A percentile compares a stretch with the other conserved stretches of the same genome.
These are phyloP conservation scores for Zaprionus lachaisei DNA, from an alignment of 1,140 invertebrate genomes.

Conservation along the genomic window DNA sequence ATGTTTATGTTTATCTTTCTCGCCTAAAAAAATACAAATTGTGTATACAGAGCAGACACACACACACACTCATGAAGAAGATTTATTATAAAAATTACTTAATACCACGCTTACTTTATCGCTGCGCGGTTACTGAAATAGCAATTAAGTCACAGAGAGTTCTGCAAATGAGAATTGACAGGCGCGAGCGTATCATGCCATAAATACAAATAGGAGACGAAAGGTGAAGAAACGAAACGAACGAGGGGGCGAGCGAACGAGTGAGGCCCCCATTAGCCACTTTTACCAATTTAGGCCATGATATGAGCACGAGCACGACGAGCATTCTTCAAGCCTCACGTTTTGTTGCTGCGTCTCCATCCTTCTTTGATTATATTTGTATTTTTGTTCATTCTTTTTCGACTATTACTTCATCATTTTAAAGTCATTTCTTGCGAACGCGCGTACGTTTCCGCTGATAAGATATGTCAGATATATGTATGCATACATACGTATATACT, in stretches of 20 bases:
- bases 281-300: slow-evolving; percentile 68
- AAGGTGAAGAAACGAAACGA: slow-evolving; percentile 7
- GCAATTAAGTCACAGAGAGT: slow-evolving; percentile 55
- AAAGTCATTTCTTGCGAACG: slow-evolving; percentile 24
- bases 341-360: slow-evolving; percentile 12
- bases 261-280: slow-evolving; percentile 59
- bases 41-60: neutral
- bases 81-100: slow-evolving; percentile 53
- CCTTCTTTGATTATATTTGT: slow-evolving; percentile 61
- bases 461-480: slow-evolving; percentile 53
- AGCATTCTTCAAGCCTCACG: slow-evolving; percentile 37
- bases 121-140: slow-evolving; percentile 40
- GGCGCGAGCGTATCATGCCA: slow-evolving; percentile 30
- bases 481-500: slow-evolving; percentile 13
- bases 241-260: neutral
- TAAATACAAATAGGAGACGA: slow-evolving; percentile 44
- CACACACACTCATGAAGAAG: slow-evolving; percentile 10
- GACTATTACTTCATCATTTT: slow-evolving; percentile 71
- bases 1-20: slow-evolving; percentile 46
- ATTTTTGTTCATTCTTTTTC: slow-evolving; percentile 61
- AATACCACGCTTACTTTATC: slow-evolving; percentile 34
- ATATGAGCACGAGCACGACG: slow-evolving; percentile 42
- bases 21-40: neutral
- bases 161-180: slow-evolving; percentile 46
- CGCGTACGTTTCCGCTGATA: slow-evolving; percentile 67